Evolutionary conservation across 2,113 vertebrate species (phyloP).

Genomic region (Calcarius ornatus): DNA sequence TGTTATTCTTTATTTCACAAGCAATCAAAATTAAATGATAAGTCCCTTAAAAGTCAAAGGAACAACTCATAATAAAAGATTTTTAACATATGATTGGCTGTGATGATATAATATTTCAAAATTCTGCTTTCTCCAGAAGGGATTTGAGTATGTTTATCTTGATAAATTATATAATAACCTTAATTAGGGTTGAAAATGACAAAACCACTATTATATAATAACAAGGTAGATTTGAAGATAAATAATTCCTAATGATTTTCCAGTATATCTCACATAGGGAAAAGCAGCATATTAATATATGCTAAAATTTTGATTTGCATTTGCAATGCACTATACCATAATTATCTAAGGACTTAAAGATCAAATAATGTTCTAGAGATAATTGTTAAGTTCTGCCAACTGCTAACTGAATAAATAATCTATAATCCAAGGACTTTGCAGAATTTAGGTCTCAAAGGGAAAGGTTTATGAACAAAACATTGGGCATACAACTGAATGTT

Average conservation of each 20-base stretch:
- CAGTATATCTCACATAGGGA: neutral
- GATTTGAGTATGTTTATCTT: neutral
- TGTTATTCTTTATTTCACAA: neutral
- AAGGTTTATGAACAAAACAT: neutral
- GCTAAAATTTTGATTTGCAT: neutral
- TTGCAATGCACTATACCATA: neutral
- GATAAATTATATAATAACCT: neutral
- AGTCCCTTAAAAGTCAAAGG: neutral
- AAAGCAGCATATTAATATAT: neutral
- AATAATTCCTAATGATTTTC: neutral
- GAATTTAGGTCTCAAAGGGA: neutral
- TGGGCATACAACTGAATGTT: neutral
- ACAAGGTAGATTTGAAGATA: neutral
- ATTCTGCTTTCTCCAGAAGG: neutral
- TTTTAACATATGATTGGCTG: neutral
- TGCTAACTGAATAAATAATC: neutral
- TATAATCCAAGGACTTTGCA: neutral
- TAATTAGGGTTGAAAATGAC: neutral
- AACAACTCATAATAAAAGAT: neutral
- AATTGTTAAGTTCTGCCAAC: neutral
- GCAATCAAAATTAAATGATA: neutral
- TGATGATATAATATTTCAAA: neutral
- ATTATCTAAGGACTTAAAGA: neutral
- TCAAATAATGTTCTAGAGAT: neutral
- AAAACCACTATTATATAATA: neutral